These are phyloP conservation scores for Sminthurides bifidus DNA, from an alignment of 1,140 invertebrate genomes.

Conservation along the genomic window DNA sequence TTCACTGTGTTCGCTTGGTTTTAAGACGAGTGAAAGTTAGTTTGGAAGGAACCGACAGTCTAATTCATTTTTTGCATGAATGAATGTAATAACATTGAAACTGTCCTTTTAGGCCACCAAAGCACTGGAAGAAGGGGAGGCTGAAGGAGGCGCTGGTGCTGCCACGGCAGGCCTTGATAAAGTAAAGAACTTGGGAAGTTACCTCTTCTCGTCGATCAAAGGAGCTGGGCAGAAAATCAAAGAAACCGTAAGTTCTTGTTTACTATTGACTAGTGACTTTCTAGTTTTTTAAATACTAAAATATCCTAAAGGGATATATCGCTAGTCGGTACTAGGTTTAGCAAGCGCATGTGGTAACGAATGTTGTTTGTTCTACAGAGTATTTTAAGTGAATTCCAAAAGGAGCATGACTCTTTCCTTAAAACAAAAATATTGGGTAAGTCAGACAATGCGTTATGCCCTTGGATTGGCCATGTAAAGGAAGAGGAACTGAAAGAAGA, in stretches of 20 bases:
- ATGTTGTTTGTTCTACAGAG: too few relatives aligned
- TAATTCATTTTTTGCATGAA: background rate
- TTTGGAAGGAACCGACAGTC: too few relatives aligned
- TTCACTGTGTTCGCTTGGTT: too few relatives aligned
- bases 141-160: conserved; percentile 49
- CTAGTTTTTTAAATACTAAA: conserved; percentile 8
- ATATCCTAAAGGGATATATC: too few relatives aligned
- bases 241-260: conserved; percentile 67
- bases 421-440: conserved; percentile 70
- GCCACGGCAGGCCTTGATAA: conserved; percentile 55
- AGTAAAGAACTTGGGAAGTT: conserved; percentile 70
- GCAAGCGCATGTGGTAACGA: too few relatives aligned
- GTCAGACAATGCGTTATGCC: conserved; percentile 59
- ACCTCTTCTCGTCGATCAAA: conserved; percentile 67
- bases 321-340: too few relatives aligned
- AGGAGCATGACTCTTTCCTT: conserved; percentile 90
- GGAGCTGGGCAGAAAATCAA: conserved; percentile 81
- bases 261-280: background rate
- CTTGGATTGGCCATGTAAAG: conserved; percentile 81
- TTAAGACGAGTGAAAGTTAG: too few relatives aligned
- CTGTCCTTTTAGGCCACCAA: background rate
- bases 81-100: background rate
- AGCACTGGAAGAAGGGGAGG: background rate
- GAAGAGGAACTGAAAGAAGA: conserved; percentile 78
- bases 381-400: conserved; percentile 87